Evolutionary conservation across 2,797 vertebrate genomes (phyloP), one percentile per base, ranked within the genome.

Genomic region (Amphiprion clarkii): DNA sequence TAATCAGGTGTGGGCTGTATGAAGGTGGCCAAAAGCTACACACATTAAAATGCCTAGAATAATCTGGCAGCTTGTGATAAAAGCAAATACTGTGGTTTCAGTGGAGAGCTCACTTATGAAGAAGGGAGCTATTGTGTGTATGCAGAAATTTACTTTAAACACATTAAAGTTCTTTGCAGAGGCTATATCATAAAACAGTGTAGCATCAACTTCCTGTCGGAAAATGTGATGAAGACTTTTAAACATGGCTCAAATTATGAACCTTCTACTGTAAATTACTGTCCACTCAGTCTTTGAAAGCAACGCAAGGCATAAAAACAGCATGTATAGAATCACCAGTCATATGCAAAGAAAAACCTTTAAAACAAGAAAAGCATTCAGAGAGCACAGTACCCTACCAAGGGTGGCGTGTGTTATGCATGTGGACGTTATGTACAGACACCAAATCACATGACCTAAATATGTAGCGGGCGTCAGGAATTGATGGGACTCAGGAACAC

Each of bases 1-100:
- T 80, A 83, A 80, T 72, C 49, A 67, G 58, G 71, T 82, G 76
- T 81, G 76, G 80, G 80, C 74, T 79, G 84, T 66, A 53, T 42
- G 82, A 76, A 23, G 67, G 76, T 52, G 62, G 74, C 77, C 78
- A 81, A 81, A 82, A 31, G 46, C 58, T 67, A 31, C 36, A 48
- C 76, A 78, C 76, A 78, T 78, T 82, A 44, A 71, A 86, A 76
- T 21, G 44, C 31, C 61, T 73, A 70, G 71, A 78, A 67, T 81
- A 66, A 69, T 84, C 58, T 84, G 78, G 52, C 70, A 74, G 68
- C 55, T n/a, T 74, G 33, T 61, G 56, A 81, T 80, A 52, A 74
- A 63, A 67, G 25, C 46, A 67, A 63, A 72, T 42, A 64, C 69
- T 27, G 8, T 36, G 31, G 42, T 71, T 29, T 76, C 40, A 23